phyloP scores from a whole-genome alignment of 1,140 invertebrate species.

The Drosophila varians region DNA sequence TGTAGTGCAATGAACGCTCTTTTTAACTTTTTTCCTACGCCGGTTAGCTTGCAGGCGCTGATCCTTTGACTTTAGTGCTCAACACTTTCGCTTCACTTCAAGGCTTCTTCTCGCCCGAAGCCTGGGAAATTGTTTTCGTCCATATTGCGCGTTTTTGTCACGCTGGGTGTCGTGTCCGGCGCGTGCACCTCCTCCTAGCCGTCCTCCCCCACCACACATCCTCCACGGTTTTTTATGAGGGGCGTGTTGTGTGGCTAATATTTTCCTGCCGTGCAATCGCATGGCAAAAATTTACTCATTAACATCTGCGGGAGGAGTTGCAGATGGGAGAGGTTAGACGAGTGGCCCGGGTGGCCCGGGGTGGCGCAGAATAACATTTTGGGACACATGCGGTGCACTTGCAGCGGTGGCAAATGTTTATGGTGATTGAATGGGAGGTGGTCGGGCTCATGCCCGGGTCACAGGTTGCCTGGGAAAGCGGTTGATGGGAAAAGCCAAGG shows the following conservation, averaged over 20 bases:
- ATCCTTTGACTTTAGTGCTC: slow-evolving; percentile 78
- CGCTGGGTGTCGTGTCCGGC: slow-evolving; percentile 68
- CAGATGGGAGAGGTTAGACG: slow-evolving; percentile 27
- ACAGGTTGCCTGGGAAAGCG: slow-evolving; percentile 65
- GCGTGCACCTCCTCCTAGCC: slow-evolving; percentile 49
- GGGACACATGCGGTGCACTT: slow-evolving; percentile 75
- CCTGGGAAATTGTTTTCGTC: slow-evolving; percentile 72
- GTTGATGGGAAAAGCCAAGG: slow-evolving; percentile 30
- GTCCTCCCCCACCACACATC: neutral
- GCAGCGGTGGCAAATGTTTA: slow-evolving; percentile 61
- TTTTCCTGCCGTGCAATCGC: slow-evolving; percentile 68
- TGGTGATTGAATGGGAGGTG: slow-evolving; percentile 63
- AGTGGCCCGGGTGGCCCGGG: slow-evolving; percentile 1
- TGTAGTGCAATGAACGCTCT: slow-evolving; percentile 10
- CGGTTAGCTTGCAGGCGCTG: slow-evolving; percentile 73
- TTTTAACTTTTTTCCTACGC: slow-evolving; percentile 17
- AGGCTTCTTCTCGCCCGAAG: slow-evolving; percentile 13
- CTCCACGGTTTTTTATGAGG: slow-evolving; percentile 67
- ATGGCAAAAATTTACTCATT: slow-evolving; percentile 71
- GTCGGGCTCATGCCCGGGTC: slow-evolving; percentile 10
- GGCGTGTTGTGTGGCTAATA: slow-evolving; percentile 79
- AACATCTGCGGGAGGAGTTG: slow-evolving; percentile 64
- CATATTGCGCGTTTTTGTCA: slow-evolving; percentile 68
- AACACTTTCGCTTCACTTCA: slow-evolving; percentile 57
- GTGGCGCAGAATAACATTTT: slow-evolving; percentile 12